Evolutionary conservation across 2,797 vertebrate species (phyloP).

Genomic region (Sebastes steindachneri): DNA sequence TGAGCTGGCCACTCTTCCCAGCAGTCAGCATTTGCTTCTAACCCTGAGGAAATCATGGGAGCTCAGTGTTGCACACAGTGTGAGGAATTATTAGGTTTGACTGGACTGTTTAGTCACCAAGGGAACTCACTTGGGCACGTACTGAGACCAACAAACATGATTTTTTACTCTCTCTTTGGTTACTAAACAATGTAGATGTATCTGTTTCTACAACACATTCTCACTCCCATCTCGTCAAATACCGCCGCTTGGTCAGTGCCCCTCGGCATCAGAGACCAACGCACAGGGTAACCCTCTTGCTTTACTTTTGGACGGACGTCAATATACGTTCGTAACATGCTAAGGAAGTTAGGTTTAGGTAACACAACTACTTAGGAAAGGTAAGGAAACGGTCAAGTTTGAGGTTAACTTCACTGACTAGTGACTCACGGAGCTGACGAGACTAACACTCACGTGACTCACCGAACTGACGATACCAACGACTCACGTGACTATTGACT

Average conservation of each 20-base stretch:
- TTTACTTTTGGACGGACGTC: background rate
- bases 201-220: background rate
- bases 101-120: conserved; percentile 22
- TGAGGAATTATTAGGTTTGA: conserved; percentile 31
- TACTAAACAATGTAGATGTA: conserved; percentile 2
- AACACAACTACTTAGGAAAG: background rate
- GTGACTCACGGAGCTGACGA: too few species aligned
- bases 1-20: conserved; percentile 20
- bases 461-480: too few species aligned
- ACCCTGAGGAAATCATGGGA: conserved; percentile 33
- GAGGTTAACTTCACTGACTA: too few species aligned
- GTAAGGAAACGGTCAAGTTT: too few species aligned
- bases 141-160: background rate
- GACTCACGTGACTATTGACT: too few species aligned
- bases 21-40: conserved; percentile 15
- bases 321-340: background rate
- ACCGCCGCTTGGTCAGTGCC: background rate
- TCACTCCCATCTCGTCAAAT: background rate
- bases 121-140: conserved; percentile 16
- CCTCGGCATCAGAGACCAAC: background rate
- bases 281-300: background rate
- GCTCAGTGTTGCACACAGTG: conserved; percentile 22
- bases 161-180: background rate
- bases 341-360: background rate
- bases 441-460: too few species aligned